These are phyloP conservation scores for Diorhabda elongata DNA, from an alignment of 1,140 invertebrate genomes.

Conservation along the genomic window DNA sequence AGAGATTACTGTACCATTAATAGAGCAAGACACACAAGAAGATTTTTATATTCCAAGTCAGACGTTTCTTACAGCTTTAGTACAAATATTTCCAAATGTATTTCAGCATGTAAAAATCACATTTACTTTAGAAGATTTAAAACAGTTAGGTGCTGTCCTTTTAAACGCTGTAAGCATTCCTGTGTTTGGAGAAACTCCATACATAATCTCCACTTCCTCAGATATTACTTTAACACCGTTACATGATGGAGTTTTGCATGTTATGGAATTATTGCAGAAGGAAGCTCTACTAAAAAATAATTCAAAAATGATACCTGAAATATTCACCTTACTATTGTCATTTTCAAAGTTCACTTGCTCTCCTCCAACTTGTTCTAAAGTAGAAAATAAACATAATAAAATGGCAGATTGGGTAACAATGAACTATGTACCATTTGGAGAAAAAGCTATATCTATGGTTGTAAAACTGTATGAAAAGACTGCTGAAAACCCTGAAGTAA, in stretches of 20 bases:
- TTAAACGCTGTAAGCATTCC: slow-evolving; percentile 75
- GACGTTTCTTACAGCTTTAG: slow-evolving; percentile 85
- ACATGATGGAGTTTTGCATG: slow-evolving; percentile 73
- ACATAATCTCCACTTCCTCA: slow-evolving; percentile 68
- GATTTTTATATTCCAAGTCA: slow-evolving; percentile 81
- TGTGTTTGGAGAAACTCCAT: slow-evolving; percentile 77
- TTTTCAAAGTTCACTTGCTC: slow-evolving; percentile 71
- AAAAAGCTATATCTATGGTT: slow-evolving; percentile 76
- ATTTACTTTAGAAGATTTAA: slow-evolving; percentile 72
- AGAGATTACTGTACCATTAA: slow-evolving; percentile 67
- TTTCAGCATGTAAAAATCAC: slow-evolving; percentile 82
- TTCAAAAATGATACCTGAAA: slow-evolving; percentile 67
- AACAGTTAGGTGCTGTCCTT: slow-evolving; percentile 74
- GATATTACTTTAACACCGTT: slow-evolving; percentile 75
- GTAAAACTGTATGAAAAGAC: slow-evolving; percentile 80
- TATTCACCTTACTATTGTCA: slow-evolving; percentile 74
- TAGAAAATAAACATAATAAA: slow-evolving; percentile 51
- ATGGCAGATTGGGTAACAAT: slow-evolving; percentile 71
- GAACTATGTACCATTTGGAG: slow-evolving; percentile 86
- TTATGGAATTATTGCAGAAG: slow-evolving; percentile 77
- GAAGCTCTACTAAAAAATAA: slow-evolving; percentile 66
- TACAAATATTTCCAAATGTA: slow-evolving; percentile 90
- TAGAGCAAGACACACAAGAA: slow-evolving; percentile 50
- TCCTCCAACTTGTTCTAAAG: slow-evolving; percentile 61
- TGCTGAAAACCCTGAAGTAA: slow-evolving; percentile 67